Evolutionary conservation across 2,113 vertebrate genomes (phyloP).

Genomic region (Cheirogaleus medius): DNA sequence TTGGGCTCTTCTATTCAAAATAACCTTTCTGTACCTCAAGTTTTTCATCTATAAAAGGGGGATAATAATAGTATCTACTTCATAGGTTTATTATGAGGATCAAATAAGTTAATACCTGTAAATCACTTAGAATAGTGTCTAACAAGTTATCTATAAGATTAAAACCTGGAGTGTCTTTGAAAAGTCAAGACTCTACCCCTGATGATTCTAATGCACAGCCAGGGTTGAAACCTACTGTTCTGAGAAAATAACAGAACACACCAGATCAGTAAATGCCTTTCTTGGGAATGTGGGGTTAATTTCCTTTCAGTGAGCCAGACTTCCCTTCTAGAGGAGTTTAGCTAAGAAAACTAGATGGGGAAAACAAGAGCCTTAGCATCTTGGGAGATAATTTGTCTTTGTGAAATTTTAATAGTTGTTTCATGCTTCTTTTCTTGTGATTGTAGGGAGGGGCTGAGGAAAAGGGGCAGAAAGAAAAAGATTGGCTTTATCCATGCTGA

Average conservation of each 20-base stretch:
- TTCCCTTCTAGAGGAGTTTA: neutral
- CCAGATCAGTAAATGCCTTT: neutral
- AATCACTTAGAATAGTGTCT: neutral
- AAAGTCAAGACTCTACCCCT: neutral
- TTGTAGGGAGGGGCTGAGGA: neutral
- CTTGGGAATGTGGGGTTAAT: neutral
- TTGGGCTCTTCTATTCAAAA: neutral
- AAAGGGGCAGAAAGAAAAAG: neutral
- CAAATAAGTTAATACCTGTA: neutral
- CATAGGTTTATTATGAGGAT: neutral
- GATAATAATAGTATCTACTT: neutral
- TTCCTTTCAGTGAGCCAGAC: neutral
- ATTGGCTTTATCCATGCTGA: neutral
- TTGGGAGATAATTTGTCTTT: neutral
- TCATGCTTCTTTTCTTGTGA: neutral
- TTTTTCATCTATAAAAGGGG: neutral
- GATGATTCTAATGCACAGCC: neutral
- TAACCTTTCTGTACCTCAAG: neutral
- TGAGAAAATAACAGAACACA: neutral
- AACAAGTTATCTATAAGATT: neutral
- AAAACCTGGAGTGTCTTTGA: neutral
- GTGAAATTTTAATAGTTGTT: neutral
- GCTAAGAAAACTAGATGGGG: neutral
- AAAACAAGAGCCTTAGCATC: neutral
- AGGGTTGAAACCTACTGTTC: neutral